Conservation (phyloP, 2,797 vertebrate species). For the Macrochelys suwanniensis region DNA sequence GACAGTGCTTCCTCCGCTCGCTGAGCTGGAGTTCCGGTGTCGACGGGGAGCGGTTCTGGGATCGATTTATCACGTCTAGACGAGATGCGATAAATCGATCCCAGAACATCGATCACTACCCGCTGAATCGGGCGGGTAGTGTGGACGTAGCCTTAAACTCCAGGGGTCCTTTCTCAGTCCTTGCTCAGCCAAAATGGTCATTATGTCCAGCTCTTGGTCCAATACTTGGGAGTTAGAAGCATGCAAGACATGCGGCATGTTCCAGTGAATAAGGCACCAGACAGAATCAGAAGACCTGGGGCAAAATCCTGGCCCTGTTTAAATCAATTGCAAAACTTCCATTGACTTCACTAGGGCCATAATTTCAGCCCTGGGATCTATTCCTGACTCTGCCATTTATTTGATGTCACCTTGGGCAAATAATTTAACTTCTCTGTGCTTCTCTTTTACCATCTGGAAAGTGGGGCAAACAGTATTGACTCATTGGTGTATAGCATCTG, state of each 20-base stretch:
- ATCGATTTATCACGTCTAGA: too few species aligned
- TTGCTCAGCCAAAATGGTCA: background rate
- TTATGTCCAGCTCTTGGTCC: background rate
- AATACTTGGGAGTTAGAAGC: background rate
- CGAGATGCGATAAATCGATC: too few species aligned
- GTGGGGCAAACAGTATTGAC: background rate
- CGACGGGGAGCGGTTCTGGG: too few species aligned
- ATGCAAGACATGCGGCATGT: background rate
- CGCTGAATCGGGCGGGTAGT: too few species aligned
- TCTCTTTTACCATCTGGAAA: constrained; percentile 30
- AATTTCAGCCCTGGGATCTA: background rate
- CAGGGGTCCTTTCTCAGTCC: background rate
- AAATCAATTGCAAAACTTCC: background rate
- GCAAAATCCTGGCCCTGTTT: background rate
- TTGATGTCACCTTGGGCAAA: constrained; percentile 1
- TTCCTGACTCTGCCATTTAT: background rate
- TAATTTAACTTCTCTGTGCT: constrained; percentile 16
- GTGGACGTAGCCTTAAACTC: background rate
- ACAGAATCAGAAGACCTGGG: background rate
- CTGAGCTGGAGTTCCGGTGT: too few species aligned
- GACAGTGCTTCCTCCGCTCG: too few species aligned
- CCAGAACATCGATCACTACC: too few species aligned
- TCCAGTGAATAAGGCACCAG: background rate
- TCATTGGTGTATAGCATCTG: background rate
- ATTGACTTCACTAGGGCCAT: background rate